Percentiles rank a stretch among this genome's conserved stretches.
Conservation (phyloP, 2,888 invertebrate genomes). For the Oeneis ivallda region DNA sequence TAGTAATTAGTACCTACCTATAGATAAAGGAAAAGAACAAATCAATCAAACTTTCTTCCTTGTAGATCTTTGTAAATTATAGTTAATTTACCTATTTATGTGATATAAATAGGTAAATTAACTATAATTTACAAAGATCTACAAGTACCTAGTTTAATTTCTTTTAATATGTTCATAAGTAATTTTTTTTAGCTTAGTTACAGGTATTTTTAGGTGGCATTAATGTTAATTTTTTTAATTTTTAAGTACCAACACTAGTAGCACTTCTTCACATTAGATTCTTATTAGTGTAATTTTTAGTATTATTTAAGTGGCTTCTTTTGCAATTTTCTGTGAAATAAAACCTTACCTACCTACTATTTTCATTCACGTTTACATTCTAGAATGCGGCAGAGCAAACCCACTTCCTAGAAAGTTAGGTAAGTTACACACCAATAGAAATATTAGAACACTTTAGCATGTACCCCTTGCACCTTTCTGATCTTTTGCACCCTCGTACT, state of each 20-base stretch:
- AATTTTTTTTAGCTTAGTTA: no score
- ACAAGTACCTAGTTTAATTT: not conserved
- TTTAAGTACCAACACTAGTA: not conserved
- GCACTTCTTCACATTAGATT: no score
- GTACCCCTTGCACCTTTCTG: slow-evolving; percentile 3
- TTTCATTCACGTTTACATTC: slow-evolving; percentile 64
- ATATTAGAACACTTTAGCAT: slow-evolving; percentile 17
- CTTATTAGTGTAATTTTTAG: no score
- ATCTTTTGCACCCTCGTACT: not conserved
- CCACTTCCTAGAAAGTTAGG: slow-evolving; percentile 77
- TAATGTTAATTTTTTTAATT: not conserved
- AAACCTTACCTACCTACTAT: slow-evolving; percentile 19
- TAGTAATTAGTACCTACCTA: no score
- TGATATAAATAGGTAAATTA: no score
- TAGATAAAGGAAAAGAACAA: no score
- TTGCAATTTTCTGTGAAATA: not conserved
- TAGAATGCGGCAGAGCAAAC: slow-evolving; percentile 80
- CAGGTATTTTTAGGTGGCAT: not conserved
- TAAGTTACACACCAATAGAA: slow-evolving; percentile 54
- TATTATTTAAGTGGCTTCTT: not conserved
- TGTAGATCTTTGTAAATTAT: not conserved
- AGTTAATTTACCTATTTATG: no score
- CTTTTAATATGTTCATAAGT: not conserved
- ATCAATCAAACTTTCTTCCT: no score
- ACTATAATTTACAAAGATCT: not conserved